Percentiles rank a stretch among this genome's conserved stretches.
Conservation (phyloP, 2,888 invertebrate species). For the Parasteatoda lunata region DNA sequence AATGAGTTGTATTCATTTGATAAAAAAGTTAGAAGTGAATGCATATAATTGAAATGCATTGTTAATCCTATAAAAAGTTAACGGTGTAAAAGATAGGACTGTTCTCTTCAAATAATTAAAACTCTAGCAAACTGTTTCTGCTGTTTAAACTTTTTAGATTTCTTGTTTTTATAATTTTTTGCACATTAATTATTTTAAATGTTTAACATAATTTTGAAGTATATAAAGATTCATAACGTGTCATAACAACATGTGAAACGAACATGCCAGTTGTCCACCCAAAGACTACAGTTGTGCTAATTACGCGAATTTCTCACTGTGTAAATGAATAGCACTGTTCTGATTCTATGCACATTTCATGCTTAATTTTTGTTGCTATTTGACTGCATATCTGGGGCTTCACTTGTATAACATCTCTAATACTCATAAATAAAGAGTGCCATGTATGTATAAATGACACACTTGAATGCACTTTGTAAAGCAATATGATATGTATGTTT, state of each 20-base stretch:
- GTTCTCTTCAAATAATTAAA: too few species aligned
- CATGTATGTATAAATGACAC: conserved; percentile 37
- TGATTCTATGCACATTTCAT: conserved; percentile 16
- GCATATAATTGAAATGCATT: too few species aligned
- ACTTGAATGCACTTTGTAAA: conserved; percentile 39
- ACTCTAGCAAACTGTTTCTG: too few species aligned
- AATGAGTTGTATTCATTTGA: too few species aligned
- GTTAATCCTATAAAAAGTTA: too few species aligned
- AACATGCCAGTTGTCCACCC: conserved; percentile 58
- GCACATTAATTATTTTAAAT: too few species aligned
- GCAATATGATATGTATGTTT: conserved; percentile 34
- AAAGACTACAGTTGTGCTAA: conserved; percentile 54
- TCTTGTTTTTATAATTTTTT: too few species aligned
- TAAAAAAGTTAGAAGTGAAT: too few species aligned
- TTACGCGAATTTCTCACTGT: conserved; percentile 53
- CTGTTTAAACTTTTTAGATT: too few species aligned
- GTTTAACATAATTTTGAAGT: too few species aligned
- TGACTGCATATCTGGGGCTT: conserved; percentile 48
- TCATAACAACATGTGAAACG: background rate
- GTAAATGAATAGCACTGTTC: conserved; percentile 47
- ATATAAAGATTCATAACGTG: too few species aligned
- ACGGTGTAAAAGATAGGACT: too few species aligned
- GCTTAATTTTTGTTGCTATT: conserved; percentile 39
- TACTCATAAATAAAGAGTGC: conserved; percentile 30
- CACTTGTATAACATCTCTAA: conserved; percentile 22